Conservation (phyloP, 2,113 vertebrate species). For the Smithornis capensis region DNA sequence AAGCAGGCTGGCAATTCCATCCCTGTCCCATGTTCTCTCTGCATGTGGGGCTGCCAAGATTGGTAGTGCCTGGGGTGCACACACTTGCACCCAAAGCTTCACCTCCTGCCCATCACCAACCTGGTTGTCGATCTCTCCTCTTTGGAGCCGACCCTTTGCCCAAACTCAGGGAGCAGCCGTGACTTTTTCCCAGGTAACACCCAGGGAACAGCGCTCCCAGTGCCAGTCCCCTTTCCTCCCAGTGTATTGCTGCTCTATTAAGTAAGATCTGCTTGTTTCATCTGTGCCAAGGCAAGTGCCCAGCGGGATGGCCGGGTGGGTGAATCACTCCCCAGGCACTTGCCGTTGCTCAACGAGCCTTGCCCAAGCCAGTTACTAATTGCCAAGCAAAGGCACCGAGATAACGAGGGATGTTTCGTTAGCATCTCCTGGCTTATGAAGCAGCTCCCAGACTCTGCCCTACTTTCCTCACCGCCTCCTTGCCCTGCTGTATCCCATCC, state of each 20-base stretch:
- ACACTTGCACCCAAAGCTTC: neutral
- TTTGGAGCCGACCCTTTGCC: fast-evolving
- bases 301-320: neutral
- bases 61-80: fast-evolving
- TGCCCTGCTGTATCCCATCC: neutral
- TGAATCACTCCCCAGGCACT: conserved; percentile 39
- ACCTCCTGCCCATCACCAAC: neutral
- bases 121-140: fast-evolving
- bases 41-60: fast-evolving
- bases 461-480: conserved; percentile 25
- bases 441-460: conserved; percentile 42
- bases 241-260: neutral
- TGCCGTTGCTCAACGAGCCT: neutral
- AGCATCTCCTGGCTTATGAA: neutral
- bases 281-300: neutral
- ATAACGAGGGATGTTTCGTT: neutral
- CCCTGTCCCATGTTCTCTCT: neutral
- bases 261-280: neutral
- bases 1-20: neutral
- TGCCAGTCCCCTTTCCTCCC: neutral
- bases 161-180: neutral
- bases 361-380: conserved; percentile 1
- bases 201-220: neutral
- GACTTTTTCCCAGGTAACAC: neutral
- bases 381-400: neutral